Conservation (phyloP, 1,140 invertebrate species). For the Eubasilissa regina region DNA sequence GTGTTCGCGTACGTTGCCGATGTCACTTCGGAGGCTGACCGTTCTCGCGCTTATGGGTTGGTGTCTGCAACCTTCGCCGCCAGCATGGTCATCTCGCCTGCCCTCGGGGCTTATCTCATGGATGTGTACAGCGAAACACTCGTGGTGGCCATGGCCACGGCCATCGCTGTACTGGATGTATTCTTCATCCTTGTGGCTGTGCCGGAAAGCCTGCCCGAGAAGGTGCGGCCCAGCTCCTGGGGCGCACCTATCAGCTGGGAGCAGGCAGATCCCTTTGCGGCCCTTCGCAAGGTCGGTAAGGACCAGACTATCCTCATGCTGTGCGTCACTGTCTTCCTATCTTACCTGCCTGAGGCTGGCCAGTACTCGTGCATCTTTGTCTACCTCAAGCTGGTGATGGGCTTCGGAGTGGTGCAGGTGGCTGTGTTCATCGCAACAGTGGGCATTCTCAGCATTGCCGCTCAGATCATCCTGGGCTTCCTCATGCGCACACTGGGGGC, state of each 20-base stretch:
- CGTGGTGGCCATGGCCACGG: conserved; percentile 96
- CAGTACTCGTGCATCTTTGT: conserved; percentile 99
- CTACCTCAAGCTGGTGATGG: conserved; percentile 98
- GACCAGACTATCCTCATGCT: conserved; percentile 97
- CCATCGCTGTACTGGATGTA: conserved; percentile 95
- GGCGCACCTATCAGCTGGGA: conserved; percentile 93
- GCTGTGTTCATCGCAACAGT: conserved; percentile 98
- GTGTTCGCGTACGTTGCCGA: conserved; percentile 99
- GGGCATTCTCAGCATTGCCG: conserved; percentile 95
- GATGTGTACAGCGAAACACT: conserved; percentile 92
- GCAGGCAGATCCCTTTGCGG: conserved; percentile 97
- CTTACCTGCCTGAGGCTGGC: conserved; percentile 98
- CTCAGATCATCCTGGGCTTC: conserved; percentile 92
- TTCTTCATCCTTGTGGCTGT: conserved; percentile 98
- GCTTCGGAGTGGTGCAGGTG: conserved; percentile 94
- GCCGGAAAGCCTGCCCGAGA: conserved; percentile 97
- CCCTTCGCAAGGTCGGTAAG: conserved; percentile 93
- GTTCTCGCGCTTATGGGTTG: conserved; percentile 96
- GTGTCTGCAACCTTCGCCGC: conserved; percentile 99
- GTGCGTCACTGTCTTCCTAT: conserved; percentile 97
- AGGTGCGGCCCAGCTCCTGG: conserved; percentile 85
- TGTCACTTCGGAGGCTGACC: conserved; percentile 97
- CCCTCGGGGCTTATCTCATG: conserved; percentile 95
- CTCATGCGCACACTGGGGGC: conserved; percentile 90
- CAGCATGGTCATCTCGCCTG: conserved; percentile 96